Conservation (phyloP, 2,888 invertebrate species). For the Mythimna lalbum region DNA sequence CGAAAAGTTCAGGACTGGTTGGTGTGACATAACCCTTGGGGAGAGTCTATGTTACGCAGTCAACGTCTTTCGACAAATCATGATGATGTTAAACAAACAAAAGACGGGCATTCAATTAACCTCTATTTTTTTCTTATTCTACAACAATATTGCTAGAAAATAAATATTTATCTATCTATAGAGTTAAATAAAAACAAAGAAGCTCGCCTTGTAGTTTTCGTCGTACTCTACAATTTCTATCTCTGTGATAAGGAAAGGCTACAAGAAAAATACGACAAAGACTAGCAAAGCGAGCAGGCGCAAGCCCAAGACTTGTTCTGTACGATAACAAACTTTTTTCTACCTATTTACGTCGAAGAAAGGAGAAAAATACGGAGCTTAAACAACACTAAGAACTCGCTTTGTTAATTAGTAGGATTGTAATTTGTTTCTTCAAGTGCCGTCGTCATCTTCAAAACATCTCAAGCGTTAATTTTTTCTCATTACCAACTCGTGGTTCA, state of each 20-base stretch:
- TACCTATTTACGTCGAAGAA: constrained; percentile 45
- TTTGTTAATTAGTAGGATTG: constrained; percentile 56
- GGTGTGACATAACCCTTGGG: too few species aligned
- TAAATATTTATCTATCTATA: background rate
- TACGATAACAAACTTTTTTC: constrained; percentile 57
- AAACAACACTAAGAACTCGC: constrained; percentile 50
- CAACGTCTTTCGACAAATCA: too few species aligned
- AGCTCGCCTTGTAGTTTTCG: background rate
- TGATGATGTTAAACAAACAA: too few species aligned
- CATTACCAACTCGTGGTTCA: constrained; percentile 51
- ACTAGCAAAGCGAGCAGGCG: constrained; percentile 33
- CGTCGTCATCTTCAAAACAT: constrained; percentile 50
- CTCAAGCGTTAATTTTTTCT: constrained; percentile 56
- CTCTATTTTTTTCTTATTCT: background rate
- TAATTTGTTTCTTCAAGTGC: constrained; percentile 47
- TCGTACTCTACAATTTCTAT: constrained; percentile 23
- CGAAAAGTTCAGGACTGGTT: too few species aligned
- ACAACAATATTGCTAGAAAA: background rate
- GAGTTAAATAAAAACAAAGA: background rate
- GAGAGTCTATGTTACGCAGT: too few species aligned
- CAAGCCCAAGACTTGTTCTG: constrained; percentile 36
- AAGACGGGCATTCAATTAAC: background rate
- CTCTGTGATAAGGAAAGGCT: constrained; percentile 31
- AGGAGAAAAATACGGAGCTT: constrained; percentile 51
- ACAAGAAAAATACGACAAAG: constrained; percentile 41